Conservation (phyloP, 2,113 vertebrate genomes). For the Corythornis cristatus region DNA sequence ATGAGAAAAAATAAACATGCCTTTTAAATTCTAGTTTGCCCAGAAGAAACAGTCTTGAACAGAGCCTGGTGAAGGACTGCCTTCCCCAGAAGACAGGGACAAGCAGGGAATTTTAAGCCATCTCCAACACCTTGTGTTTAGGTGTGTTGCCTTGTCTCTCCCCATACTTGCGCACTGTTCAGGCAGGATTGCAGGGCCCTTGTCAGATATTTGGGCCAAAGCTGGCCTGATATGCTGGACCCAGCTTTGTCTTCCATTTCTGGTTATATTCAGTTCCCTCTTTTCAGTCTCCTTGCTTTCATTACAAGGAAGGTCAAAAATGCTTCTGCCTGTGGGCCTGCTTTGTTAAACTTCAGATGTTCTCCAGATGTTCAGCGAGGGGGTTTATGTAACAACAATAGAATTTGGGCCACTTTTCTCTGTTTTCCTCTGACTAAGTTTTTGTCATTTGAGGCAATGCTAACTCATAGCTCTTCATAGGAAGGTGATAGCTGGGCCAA, state of each 20-base stretch:
- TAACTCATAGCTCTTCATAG: neutral
- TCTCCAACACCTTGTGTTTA: neutral
- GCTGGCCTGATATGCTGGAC: fast-evolving
- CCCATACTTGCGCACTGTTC: no score
- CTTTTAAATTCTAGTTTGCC: neutral
- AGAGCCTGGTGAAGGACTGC: neutral
- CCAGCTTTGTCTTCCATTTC: neutral
- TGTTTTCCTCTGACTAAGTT: slow-evolving; percentile 16
- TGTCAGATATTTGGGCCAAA: neutral
- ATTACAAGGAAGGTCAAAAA: slow-evolving; percentile 45
- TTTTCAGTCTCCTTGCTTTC: neutral
- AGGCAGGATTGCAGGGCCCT: neutral
- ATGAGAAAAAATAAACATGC: neutral
- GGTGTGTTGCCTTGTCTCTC: neutral
- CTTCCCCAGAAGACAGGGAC: neutral
- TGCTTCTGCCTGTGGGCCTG: slow-evolving; percentile 21
- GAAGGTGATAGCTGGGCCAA: neutral
- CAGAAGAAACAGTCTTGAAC: neutral
- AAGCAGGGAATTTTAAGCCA: neutral
- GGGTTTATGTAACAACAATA: slow-evolving; percentile 37
- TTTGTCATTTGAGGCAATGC: neutral
- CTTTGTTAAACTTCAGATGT: slow-evolving; percentile 53
- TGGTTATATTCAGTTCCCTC: neutral
- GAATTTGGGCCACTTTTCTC: slow-evolving; percentile 23
- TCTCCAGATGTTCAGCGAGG: slow-evolving; percentile 39